A percentile compares a stretch with the other conserved stretches of the same genome.
Conservation (phyloP, 2,888 invertebrate species). For the Zelleria hepariella region DNA sequence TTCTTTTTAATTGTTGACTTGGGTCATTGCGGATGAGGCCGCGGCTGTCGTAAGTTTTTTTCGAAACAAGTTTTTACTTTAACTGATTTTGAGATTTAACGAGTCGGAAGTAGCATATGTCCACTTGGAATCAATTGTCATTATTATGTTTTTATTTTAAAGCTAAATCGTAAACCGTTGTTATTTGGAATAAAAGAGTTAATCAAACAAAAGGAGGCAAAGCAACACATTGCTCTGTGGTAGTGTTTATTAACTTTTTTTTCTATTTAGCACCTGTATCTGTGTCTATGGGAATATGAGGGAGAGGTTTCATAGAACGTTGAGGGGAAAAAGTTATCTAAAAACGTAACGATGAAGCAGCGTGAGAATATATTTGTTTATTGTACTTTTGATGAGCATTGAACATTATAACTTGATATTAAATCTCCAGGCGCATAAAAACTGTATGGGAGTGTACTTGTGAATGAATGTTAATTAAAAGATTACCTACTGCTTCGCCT, state of each 20-base stretch:
- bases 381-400: constrained; percentile 11
- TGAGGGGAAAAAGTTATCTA: constrained; percentile 26
- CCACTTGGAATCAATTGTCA: constrained; percentile 42
- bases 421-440: not conserved
- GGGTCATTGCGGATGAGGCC: constrained; percentile 35
- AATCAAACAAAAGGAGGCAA: not conserved
- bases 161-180: not conserved
- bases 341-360: constrained; percentile 36
- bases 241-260: not conserved
- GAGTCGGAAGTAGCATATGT: constrained; percentile 68
- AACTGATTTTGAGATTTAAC: constrained; percentile 51
- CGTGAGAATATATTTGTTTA: constrained; percentile 35
- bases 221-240: not conserved
- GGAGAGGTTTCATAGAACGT: constrained; percentile 31
- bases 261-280: not conserved
- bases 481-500: no score
- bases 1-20: constrained; percentile 68
- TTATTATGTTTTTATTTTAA: constrained; percentile 43
- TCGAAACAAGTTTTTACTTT: constrained; percentile 30
- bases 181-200: not conserved
- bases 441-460: not conserved
- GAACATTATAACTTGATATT: not conserved
- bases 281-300: constrained; percentile 20
- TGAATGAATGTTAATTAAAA: not conserved
- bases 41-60: constrained; percentile 28